Conservation (phyloP, 2,888 invertebrate species). For the Clivina fossor region DNA sequence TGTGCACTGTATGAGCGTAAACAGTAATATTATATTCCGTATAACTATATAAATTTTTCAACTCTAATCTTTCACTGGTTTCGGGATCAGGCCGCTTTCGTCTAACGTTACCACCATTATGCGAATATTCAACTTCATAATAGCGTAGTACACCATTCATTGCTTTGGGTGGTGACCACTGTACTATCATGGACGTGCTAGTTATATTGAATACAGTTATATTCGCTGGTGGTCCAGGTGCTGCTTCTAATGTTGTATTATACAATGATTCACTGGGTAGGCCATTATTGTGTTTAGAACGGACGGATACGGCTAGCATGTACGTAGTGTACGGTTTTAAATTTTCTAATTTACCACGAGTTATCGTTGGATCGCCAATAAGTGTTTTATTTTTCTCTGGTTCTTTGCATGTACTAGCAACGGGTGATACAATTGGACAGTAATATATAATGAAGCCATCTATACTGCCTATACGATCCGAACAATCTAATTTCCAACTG, state of each 20-base stretch:
- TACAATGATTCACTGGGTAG: constrained; percentile 62
- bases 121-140: constrained; percentile 63
- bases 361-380: constrained; percentile 56
- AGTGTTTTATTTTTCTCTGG: constrained; percentile 52
- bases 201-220: constrained; percentile 62
- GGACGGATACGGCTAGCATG: constrained; percentile 67
- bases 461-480: constrained; percentile 69
- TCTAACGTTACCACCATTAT: constrained; percentile 24
- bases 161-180: constrained; percentile 70
- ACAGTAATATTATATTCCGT: constrained; percentile 70
- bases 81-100: constrained; percentile 16
- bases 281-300: constrained; percentile 57
- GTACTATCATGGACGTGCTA: constrained; percentile 63
- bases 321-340: constrained; percentile 77
- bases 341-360: constrained; percentile 60
- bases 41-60: constrained; percentile 59
- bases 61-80: constrained; percentile 15
- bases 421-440: constrained; percentile 60
- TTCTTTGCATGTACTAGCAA: constrained; percentile 39
- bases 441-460: constrained; percentile 76
- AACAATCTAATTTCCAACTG: constrained; percentile 77
- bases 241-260: constrained; percentile 71
- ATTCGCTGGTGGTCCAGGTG: constrained; percentile 63
- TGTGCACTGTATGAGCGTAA: constrained; percentile 69
- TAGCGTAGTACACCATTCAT: constrained; percentile 74